Evolutionary conservation across 2,888 invertebrate genomes (phyloP), one percentile per base, ranked within the genome.

Genomic region (Vannuccia rotundouncinata): DNA sequence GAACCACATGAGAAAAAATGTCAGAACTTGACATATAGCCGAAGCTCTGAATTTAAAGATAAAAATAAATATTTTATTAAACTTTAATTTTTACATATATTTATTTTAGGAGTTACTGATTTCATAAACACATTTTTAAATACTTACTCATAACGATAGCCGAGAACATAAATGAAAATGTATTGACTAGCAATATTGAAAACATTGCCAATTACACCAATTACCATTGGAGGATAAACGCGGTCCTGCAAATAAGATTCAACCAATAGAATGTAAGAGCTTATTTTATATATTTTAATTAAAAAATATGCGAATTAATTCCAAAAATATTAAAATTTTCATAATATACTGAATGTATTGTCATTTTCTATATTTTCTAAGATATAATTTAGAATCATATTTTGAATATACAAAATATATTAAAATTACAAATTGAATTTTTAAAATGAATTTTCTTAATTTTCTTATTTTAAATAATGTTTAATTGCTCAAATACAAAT

Each of bases 111-210:
- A n/a, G n/a, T n/a, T n/a, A n/a, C n/a, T n/a, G n/a, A n/a, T n/a
- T n/a, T n/a, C n/a, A n/a, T n/a, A n/a, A n/a, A n/a, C n/a, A n/a
- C n/a, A n/a, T n/a, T n/a, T n/a, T n/a, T n/a, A n/a, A n/a, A n/a
- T n/a, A 75, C 75, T 77, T 27, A 77, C 77, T 27, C 1, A 13
- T 77, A 77, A 22, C 77, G 29, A 45, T 77, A 45, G 0, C 66
- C 77, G 77, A 45, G 17, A n/a, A 77, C 66, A 10, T 77, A 73
- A 1, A 77, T 31, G 22, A 25, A 31, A 1, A 77, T 1, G 66
- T 77, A 77, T 73, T 77, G 77, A 29, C 31, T 45, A 27, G 31
- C 77, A 76, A 77, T 73, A 10, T 77, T 77, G 77, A 77, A 77
- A 66, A 31, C 30, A 10, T 77, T 77, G n/a, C 77, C 77, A 77